Evolutionary conservation across 2,797 vertebrate genomes (phyloP), one percentile per base, ranked within the genome.

Genomic region (Percopsis omiscomaycus): DNA sequence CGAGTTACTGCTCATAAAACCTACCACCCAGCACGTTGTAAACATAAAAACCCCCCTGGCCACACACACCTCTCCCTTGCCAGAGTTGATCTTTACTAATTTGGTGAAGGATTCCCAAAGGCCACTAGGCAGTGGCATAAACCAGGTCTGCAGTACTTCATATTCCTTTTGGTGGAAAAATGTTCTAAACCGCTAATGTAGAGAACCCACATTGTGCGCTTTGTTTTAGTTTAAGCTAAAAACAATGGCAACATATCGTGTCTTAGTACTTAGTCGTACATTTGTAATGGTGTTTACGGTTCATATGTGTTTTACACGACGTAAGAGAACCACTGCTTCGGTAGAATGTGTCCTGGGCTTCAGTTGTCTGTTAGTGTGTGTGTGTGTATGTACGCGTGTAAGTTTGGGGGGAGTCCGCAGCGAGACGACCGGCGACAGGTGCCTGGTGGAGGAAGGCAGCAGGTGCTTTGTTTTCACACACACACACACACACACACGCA

Each of bases 341-440:
- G 73, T 78, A 65, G 32, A 64, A 48, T 37, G 30, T 71, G 61
- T 61, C 5, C n/a, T 28, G 0, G 66, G 85, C 81, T 89, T 89
- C 86, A 88, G 86, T 62, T 82, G 87, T 91, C 83, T 84, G 86
- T 89, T 85, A 80, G 88, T 84, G 85, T 87, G 71, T 80, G 81
- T 89, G 84, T 88, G 83, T 84, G 86, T 84, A 85, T 84, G 86
- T 54, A 28, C 55, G 54, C 51, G 57, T 66, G 55, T 84, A 86
- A 80, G 83, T 81, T 79, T 49, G 75, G 87, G 80, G 80, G 76
- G 82, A 80, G 81, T 80, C 58, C 52, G 84, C 0, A 61, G 54
- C 59, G 78, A 86, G 86, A 90, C 75, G 80, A 44, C 83, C 66
- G 62, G 81, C 80, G 86, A 93, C 91, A 92, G 89, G 89, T 92